Conservation (phyloP, 2,888 invertebrate genomes). For the Xestia ashworthii region DNA sequence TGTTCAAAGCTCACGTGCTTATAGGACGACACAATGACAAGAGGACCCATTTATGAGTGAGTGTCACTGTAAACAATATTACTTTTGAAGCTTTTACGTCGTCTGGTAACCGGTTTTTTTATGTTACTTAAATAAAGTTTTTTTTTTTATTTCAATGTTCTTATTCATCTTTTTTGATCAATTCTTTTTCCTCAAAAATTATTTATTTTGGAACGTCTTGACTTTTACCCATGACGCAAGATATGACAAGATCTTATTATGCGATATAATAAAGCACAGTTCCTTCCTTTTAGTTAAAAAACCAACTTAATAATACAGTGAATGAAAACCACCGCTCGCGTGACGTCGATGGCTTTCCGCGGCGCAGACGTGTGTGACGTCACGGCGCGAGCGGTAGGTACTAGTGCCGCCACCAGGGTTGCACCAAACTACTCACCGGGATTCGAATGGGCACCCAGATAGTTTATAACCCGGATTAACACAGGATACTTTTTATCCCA, state of each 20-base stretch:
- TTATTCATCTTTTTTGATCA: background rate
- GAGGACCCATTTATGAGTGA: background rate
- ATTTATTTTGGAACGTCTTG: background rate
- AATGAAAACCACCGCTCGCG: conserved; percentile 25
- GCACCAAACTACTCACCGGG: too few species aligned
- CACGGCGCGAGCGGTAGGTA: too few species aligned
- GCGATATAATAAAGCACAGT: conserved; percentile 2
- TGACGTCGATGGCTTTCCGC: conserved; percentile 15
- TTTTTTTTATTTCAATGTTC: background rate
- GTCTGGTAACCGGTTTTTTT: background rate
- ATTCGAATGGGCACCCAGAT: too few species aligned
- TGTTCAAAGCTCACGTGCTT: too few species aligned
- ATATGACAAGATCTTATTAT: background rate
- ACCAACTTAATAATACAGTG: background rate
- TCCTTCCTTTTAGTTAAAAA: conserved; percentile 39
- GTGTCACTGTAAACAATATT: background rate
- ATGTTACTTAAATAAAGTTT: conserved; percentile 19
- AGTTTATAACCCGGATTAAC: too few species aligned
- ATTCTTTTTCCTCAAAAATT: background rate
- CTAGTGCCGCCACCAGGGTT: too few species aligned
- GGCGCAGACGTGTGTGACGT: background rate
- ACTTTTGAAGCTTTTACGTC: conserved; percentile 24
- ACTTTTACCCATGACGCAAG: conserved; percentile 22
- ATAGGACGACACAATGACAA: background rate
- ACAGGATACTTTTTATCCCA: too few species aligned